Percentiles rank a stretch among this genome's conserved stretches.
These are phyloP conservation scores for Saiga tatarica DNA, from an alignment of 2,113 vertebrate species.

Conservation along the genomic window DNA sequence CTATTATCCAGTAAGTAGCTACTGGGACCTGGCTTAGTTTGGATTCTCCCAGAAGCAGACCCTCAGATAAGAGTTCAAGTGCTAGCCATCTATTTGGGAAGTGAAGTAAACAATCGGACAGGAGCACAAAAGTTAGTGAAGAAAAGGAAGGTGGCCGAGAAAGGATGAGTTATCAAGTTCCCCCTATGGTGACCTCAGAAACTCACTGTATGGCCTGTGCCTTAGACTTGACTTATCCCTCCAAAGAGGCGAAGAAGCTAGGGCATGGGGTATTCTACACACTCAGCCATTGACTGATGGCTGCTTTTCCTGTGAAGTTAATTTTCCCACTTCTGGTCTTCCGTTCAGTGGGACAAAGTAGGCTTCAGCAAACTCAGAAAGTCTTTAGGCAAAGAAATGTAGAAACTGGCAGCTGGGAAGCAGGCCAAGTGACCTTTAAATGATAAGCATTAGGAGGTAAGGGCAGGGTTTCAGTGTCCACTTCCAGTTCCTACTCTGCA, in stretches of 20 bases:
- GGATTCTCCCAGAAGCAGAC: not conserved
- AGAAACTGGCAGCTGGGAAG: not conserved
- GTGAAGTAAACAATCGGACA: not conserved
- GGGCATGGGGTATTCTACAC: not conserved
- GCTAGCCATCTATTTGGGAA: not conserved
- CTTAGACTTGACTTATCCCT: not conserved
- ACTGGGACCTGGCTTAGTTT: not conserved
- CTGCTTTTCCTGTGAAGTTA: not conserved
- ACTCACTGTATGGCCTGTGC: rapidly evolving
- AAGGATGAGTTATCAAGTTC: too few relatives aligned
- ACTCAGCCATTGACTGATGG: not conserved
- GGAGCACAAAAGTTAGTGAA: not conserved
- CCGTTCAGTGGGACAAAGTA: not conserved
- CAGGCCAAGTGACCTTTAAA: not conserved
- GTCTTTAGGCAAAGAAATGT: not conserved
- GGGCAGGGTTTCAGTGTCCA: not conserved
- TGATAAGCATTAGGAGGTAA: not conserved
- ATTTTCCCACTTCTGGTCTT: not conserved
- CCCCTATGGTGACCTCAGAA: not conserved
- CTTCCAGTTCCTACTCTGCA: not conserved
- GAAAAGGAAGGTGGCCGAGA: not conserved
- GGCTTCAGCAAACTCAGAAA: not conserved
- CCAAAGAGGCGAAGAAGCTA: not conserved
- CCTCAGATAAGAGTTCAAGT: not conserved
- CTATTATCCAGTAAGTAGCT: not conserved